Evolutionary conservation across 2,113 vertebrate genomes (phyloP).

Genomic region (Vidua chalybeata): DNA sequence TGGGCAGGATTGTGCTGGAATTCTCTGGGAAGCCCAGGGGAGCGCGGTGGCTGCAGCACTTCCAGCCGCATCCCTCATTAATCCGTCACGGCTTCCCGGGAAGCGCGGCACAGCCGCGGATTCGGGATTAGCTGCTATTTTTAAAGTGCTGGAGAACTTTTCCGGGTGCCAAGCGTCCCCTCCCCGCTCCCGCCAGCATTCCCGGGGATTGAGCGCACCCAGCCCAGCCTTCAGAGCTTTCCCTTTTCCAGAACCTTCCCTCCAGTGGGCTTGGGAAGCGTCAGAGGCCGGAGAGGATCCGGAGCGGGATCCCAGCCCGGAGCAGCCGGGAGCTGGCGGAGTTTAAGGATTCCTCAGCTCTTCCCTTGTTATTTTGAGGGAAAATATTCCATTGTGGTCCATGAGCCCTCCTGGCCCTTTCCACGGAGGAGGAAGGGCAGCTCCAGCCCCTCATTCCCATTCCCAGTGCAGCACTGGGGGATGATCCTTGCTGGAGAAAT

Average conservation of each 20-base stretch:
- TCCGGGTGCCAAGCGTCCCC: not conserved
- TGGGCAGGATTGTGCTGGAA: not conserved
- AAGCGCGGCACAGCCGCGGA: not conserved
- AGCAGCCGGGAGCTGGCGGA: accelerated
- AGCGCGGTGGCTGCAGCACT: constrained; percentile 52
- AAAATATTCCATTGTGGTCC: accelerated
- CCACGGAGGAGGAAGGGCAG: not conserved
- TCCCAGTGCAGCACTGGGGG: accelerated
- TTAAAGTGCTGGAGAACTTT: not conserved
- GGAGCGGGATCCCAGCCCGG: accelerated
- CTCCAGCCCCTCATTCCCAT: not conserved
- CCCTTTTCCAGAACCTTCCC: not conserved
- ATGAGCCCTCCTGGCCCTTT: not conserved
- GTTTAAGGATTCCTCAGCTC: not conserved
- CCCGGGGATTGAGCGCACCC: accelerated
- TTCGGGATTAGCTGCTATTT: not conserved
- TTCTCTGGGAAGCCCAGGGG: constrained; percentile 59
- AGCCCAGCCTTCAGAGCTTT: not conserved
- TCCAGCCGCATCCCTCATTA: constrained; percentile 64
- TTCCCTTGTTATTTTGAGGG: not conserved
- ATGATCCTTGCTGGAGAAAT: not conserved
- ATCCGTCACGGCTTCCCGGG: constrained; percentile 39
- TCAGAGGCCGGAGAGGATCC: not conserved
- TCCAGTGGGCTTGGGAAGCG: not conserved
- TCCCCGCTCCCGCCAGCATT: not conserved